Base-by-base conservation (phyloP, 1,140 invertebrate species). In the Pseudomyrmex flavicornis region DNA sequence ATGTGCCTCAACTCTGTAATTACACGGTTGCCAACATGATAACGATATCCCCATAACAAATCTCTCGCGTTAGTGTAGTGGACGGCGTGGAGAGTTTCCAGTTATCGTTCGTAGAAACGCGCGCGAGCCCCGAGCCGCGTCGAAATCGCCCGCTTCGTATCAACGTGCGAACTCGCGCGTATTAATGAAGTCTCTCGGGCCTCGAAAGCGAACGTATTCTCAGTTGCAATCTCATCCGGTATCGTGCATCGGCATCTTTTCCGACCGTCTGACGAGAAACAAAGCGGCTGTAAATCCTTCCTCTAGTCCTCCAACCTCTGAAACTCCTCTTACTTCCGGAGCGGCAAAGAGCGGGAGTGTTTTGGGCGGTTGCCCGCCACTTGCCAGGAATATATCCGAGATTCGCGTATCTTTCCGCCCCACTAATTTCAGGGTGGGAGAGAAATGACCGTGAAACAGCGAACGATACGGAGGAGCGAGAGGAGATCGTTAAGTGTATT, bases 241-340 rank as follows among this genome's bases (percentile, higher is more conserved):
- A 35, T 44, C 46, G 76, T 35, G 52, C 44, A 69, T 69, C 65
- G 66, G 22, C 62, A 75, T 80, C 82, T 83, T 85, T 86, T 85
- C 69, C 68, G 69, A 63, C 70, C 83, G 84, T 83, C 87, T 88
- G 90, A 92, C 86, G 91, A 90, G 88, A 90, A 91, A 92, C 90
- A 91, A 92, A 92, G 90, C 86, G 88, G 82, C 70, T 90, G 90
- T 92, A 91, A 91, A 91, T 91, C 82, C 85, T 84, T 26, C 52
- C 75, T 66, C 82, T 46, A 35, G 35, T 35, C 75, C 52, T 56
- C 61, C 73, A n/a, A 48, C 44, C 26, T 59, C 79, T 74, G 65
- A 20, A 52, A 35, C 68, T 56, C 17, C 70, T 82, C 61, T 50
- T 50, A 46, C 73, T 80, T 77, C 69, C 73, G 61, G 61, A 52